Evolutionary conservation across 1,140 invertebrate species (phyloP).

Genomic region (Catajapyx aquilonaris): DNA sequence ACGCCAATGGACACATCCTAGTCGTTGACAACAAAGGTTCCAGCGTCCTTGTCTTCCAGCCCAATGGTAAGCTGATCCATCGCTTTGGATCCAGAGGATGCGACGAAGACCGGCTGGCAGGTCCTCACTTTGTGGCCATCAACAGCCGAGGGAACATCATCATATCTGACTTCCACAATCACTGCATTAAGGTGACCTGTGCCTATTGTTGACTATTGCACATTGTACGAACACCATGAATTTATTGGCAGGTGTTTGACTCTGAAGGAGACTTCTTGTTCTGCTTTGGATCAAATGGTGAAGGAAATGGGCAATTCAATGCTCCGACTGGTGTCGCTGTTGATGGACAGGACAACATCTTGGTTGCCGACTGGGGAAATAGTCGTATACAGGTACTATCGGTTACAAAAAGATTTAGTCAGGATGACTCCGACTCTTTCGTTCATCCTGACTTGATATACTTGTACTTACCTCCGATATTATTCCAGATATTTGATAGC

Average conservation of each 20-base stretch:
- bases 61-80: constrained; percentile 23
- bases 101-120: constrained; percentile 28
- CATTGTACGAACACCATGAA: constrained; percentile 15
- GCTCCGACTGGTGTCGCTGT: constrained; percentile 33
- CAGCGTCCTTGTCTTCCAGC: constrained; percentile 28
- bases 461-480: constrained; percentile 4
- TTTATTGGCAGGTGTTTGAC: constrained; percentile 23
- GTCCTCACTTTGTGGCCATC: constrained; percentile 34
- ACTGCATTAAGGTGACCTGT: constrained; percentile 28
- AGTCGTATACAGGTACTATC: constrained; percentile 33
- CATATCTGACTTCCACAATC: constrained; percentile 34
- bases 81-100: constrained; percentile 21
- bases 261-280: constrained; percentile 28
- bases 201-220: not conserved
- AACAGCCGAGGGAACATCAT: constrained; percentile 28
- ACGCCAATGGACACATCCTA: constrained; percentile 27
- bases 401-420: constrained; percentile 3
- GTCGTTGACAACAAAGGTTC: constrained; percentile 38
- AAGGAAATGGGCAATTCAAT: constrained; percentile 34
- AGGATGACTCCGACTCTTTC: not conserved
- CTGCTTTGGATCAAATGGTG: constrained; percentile 29
- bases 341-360: constrained; percentile 28
- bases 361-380: constrained; percentile 36
- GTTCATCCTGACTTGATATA: not conserved
- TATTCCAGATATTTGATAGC: constrained; percentile 29